phyloP scores from a whole-genome alignment of 2,113 vertebrate species.

The Sturnira hondurensis region DNA sequence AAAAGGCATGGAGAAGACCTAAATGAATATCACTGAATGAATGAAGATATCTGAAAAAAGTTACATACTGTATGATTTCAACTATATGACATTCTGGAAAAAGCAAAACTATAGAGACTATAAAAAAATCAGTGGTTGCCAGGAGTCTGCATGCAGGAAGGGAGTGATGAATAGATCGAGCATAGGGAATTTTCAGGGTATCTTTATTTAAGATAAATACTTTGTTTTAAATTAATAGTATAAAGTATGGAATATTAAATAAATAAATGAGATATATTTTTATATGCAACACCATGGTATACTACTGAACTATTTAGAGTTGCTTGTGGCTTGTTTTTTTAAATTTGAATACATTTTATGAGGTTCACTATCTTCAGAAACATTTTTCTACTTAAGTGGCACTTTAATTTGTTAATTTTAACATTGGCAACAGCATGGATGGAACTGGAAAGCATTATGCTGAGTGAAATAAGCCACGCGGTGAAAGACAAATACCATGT shows the following conservation, averaged over 20 bases:
- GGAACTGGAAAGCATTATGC: too few species aligned
- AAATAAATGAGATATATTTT: neutral
- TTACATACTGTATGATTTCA: neutral
- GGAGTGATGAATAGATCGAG: neutral
- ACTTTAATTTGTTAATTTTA: slow-evolving; percentile 19
- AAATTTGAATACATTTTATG: neutral
- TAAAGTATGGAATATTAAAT: too few species aligned
- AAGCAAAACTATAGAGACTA: neutral
- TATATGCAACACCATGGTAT: neutral
- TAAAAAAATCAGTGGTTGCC: neutral
- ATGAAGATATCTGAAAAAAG: neutral
- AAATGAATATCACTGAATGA: neutral
- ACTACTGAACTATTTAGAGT: neutral
- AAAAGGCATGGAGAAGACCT: neutral
- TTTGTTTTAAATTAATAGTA: neutral
- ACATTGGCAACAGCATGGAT: too few species aligned
- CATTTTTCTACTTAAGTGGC: neutral
- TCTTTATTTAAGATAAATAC: neutral
- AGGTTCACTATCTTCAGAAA: neutral
- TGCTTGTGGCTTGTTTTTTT: neutral
- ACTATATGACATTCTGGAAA: neutral
- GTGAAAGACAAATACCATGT: too few species aligned
- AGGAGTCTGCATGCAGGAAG: rapidly evolving
- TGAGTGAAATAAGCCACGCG: too few species aligned
- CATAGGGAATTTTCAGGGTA: neutral